These are phyloP conservation scores for Gryon sp. DNA, from an alignment of 1,140 invertebrate genomes.

Conservation along the genomic window DNA sequence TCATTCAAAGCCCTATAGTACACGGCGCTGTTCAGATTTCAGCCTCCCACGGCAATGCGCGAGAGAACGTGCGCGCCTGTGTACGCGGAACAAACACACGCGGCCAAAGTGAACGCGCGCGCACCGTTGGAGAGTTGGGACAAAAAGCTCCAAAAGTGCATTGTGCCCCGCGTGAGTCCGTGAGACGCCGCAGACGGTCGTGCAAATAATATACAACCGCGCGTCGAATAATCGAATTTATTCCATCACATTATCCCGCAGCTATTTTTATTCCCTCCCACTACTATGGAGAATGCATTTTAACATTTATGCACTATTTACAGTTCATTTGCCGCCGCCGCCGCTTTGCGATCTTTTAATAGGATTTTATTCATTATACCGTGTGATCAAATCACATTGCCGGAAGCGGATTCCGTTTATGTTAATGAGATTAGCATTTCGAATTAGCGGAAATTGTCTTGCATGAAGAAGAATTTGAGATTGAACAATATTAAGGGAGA, in stretches of 20 bases:
- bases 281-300: slow-evolving; percentile 6
- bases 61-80: slow-evolving; percentile 58
- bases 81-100: slow-evolving; percentile 43
- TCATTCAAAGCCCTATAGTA: slow-evolving; percentile 62
- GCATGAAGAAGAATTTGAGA: too few relatives aligned
- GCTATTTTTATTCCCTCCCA: slow-evolving; percentile 34
- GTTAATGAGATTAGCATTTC: too few relatives aligned
- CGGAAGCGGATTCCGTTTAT: too few relatives aligned
- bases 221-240: slow-evolving; percentile 63
- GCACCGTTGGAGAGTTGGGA: slow-evolving; percentile 34
- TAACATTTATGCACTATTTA: slow-evolving; percentile 32
- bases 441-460: too few relatives aligned
- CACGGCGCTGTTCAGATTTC: slow-evolving; percentile 70
- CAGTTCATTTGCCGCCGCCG: neutral
- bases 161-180: slow-evolving; percentile 66
- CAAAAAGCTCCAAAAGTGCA: slow-evolving; percentile 68
- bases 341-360: too few relatives aligned
- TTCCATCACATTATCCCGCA: slow-evolving; percentile 29
- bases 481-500: too few relatives aligned
- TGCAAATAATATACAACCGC: slow-evolving; percentile 62
- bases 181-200: slow-evolving; percentile 62
- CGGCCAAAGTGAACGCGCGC: slow-evolving; percentile 20
- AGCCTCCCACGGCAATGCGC: slow-evolving; percentile 75
- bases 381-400: too few relatives aligned
- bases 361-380: too few relatives aligned